Evolutionary conservation across 2,797 vertebrate genomes (phyloP), one percentile per base, ranked within the genome.

Genomic region (Remorina albescens): DNA sequence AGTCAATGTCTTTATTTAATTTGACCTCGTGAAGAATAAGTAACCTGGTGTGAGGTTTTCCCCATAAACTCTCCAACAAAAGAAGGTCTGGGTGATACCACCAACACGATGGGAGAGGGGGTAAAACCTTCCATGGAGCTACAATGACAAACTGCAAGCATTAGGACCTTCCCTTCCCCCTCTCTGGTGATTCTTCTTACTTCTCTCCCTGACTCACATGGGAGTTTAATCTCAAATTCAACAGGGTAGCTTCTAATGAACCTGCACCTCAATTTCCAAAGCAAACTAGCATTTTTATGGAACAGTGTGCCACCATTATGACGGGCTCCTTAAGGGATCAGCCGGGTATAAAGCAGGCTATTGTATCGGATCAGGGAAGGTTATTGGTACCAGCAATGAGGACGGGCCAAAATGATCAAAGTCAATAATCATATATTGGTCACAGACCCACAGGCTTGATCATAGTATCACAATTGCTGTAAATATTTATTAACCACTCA

Each of bases 191-290:
- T 71, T 74, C 60, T 41, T 76, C 54, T 68, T 26, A 61, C 76
- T 58, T 82, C 71, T 56, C 71, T 83, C 64, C 23, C 50, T 23
- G 37, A 71, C 60, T 86, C 89, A 69, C 88, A 72, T 76, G 86
- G 85, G 83, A 86, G 50, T 51, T 71, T 71, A 55, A 82, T 87
- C 80, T 87, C 74, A 80, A 86, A 89, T 91, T 90, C 80, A 89
- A 89, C 77, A 86, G 74, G 66, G 58, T 71, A 66, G 60, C 63
- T 81, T 81, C 85, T 92, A 91, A 91, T 91, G 88, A 92, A 91
- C 81, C 83, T 69, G 63, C 74, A 82, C 78, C 80, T 85, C 88
- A 67, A 85, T 89, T 92, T 91, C 75, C 78, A 85, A 85, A 73
- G 73, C 83, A 85, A 92, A 93, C 76, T 54, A 81, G 78, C 54